A percentile compares a stretch with the other conserved stretches of the same genome.
These are phyloP conservation scores for Maconellicoccus hirsutus DNA, from an alignment of 1,140 invertebrate species.

Conservation along the genomic window DNA sequence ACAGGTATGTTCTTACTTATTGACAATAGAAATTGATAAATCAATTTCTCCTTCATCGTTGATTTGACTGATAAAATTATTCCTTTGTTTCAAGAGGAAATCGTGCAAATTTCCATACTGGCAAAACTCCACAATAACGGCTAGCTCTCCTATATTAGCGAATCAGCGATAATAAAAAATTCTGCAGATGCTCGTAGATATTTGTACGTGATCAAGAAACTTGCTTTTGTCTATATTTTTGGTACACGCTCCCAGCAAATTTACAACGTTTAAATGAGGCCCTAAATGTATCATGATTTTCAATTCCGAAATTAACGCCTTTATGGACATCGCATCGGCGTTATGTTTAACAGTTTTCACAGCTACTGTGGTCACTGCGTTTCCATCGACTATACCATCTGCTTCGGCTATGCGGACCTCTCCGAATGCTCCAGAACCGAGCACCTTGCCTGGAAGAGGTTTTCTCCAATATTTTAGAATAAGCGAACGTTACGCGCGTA, in stretches of 20 bases:
- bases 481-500: too few relatives aligned
- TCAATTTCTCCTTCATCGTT: too few relatives aligned
- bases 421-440: conserved; percentile 86
- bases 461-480: too few relatives aligned
- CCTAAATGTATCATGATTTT: conserved; percentile 93
- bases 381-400: conserved; percentile 55
- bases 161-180: too few relatives aligned
- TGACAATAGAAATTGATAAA: too few relatives aligned
- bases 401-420: conserved; percentile 81
- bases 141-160: conserved; percentile 60
- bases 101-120: conserved; percentile 79
- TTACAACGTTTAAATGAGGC: conserved; percentile 87
- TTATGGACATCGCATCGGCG: conserved; percentile 57
- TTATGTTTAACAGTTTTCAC: conserved; percentile 77
- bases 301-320: conserved; percentile 74
- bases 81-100: too few relatives aligned
- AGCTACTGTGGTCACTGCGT: conserved; percentile 58
- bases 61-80: too few relatives aligned
- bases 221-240: conserved; percentile 79
- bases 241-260: conserved; percentile 84
- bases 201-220: conserved; percentile 29
- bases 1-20: too few relatives aligned
- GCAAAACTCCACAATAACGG: conserved; percentile 87
- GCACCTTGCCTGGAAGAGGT: conserved; percentile 50
- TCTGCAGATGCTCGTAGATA: background rate